A percentile compares a stretch with the other conserved stretches of the same genome.
These are phyloP conservation scores for Stenodema calcarata DNA, from an alignment of 2,888 invertebrate species.

Conservation along the genomic window DNA sequence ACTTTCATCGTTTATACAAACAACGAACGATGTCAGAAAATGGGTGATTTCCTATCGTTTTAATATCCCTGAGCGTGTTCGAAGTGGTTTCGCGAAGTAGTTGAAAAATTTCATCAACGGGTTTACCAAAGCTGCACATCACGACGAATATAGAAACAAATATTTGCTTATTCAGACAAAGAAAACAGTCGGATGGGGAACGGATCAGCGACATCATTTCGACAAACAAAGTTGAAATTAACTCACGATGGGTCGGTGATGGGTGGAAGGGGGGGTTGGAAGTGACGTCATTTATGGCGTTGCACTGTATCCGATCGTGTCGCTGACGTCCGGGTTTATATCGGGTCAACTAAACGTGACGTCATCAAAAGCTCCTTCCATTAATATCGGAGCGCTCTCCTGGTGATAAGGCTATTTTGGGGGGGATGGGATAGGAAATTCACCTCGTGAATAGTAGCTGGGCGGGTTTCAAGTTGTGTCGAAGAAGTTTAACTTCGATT, in stretches of 20 bases:
- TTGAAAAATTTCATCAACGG: too few species aligned
- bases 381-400: background rate
- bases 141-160: background rate
- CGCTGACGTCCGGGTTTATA: background rate
- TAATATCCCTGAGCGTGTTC: too few species aligned
- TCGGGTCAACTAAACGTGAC: background rate
- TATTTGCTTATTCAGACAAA: background rate
- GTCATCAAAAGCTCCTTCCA: background rate
- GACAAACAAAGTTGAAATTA: background rate
- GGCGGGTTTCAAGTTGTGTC: background rate
- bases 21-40: too few species aligned
- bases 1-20: too few species aligned
- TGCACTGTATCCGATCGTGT: background rate
- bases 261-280: background rate
- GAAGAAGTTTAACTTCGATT: too few species aligned
- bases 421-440: background rate
- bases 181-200: background rate
- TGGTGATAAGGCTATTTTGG: background rate
- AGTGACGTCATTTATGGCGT: background rate
- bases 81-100: too few species aligned
- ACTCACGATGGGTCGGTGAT: background rate
- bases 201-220: background rate
- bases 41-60: too few species aligned
- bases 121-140: background rate
- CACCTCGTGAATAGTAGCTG: background rate